Conservation (phyloP, 2,113 vertebrate genomes). For the Passer montanus region DNA sequence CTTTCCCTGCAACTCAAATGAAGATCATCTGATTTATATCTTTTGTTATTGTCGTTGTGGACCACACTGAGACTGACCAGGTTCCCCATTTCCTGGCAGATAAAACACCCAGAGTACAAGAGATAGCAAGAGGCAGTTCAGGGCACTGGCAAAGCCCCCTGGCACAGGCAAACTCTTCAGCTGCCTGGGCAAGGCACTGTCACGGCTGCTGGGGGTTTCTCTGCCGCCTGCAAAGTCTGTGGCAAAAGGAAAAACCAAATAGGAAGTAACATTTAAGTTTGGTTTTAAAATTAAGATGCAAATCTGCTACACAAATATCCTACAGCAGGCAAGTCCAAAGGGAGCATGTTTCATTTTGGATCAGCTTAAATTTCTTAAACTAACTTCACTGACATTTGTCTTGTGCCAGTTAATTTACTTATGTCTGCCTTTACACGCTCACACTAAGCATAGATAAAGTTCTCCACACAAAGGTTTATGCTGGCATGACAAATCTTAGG, state of each 20-base stretch:
- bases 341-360: slow-evolving; percentile 35
- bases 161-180: neutral
- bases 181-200: neutral
- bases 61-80: neutral
- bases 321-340: neutral
- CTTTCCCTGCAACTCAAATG: neutral
- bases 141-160: neutral
- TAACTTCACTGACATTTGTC: slow-evolving; percentile 45
- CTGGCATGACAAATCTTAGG: neutral
- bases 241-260: slow-evolving; percentile 1
- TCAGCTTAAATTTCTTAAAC: slow-evolving; percentile 31
- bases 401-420: neutral
- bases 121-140: neutral
- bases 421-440: neutral
- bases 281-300: slow-evolving; percentile 58
- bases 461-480: neutral
- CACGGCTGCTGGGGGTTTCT: fast-evolving
- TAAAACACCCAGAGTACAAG: neutral
- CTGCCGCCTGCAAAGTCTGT: fast-evolving
- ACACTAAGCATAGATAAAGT: neutral
- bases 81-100: neutral
- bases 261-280: slow-evolving; percentile 36
- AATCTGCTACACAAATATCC: slow-evolving; percentile 38
- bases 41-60: neutral
- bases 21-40: neutral